A percentile compares a stretch with the other conserved stretches of the same genome.
These are phyloP conservation scores for Drosophila parthenogenetica DNA, from an alignment of 2,888 invertebrate species.

Conservation along the genomic window DNA sequence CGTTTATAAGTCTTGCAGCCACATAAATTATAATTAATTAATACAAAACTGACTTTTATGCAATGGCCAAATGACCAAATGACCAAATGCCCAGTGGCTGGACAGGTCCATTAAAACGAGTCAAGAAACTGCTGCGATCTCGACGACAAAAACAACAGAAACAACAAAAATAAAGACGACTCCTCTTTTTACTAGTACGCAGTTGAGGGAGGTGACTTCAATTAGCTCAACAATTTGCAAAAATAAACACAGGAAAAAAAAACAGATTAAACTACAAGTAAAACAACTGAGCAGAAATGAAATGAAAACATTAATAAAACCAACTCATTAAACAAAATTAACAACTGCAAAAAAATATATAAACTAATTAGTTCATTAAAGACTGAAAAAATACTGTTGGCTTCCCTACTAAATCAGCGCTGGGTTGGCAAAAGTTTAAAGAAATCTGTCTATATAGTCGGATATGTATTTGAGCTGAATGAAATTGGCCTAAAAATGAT, in stretches of 20 bases:
- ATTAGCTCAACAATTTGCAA: conserved; percentile 42
- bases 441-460: not conserved
- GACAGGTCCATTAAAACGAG: conserved; percentile 43
- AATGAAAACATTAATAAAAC: conserved; percentile 25
- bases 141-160: not conserved
- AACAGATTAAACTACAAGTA: conserved; percentile 10
- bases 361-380: not conserved
- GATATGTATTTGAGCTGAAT: not conserved
- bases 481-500: too few species aligned
- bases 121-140: conserved; percentile 9
- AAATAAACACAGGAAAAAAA: not conserved
- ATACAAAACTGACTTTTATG: conserved; percentile 71
- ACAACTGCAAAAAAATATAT: conserved; percentile 6
- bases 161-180: not conserved
- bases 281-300: conserved; percentile 10
- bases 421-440: not conserved
- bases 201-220: conserved; percentile 8
- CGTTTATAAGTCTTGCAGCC: conserved; percentile 66
- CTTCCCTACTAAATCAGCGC: too few species aligned
- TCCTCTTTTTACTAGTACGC: not conserved
- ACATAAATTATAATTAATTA: conserved; percentile 81
- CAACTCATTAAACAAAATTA: conserved; percentile 22
- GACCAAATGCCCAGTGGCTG: conserved; percentile 40
- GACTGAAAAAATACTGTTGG: not conserved
- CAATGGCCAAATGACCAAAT: conserved; percentile 55